Percentiles rank a stretch among this genome's conserved stretches.
These are phyloP conservation scores for Spongilla lacustris DNA, from an alignment of 37 sponge, comb jelly and placozoan species.

Conservation along the genomic window DNA sequence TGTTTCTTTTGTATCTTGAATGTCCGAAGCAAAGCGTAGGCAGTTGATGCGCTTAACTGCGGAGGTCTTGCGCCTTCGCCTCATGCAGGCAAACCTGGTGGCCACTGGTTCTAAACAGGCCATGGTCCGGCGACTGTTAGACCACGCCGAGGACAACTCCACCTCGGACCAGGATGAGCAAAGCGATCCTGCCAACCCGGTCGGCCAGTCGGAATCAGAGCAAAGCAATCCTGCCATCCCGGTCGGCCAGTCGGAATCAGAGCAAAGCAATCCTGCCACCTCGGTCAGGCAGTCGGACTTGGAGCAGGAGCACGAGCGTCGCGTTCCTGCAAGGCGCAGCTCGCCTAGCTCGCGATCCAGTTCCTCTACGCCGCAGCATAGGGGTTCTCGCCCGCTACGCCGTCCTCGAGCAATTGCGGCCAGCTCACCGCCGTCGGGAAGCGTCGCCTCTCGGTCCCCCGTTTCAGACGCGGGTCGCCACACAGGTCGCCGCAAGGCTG, in stretches of 20 bases:
- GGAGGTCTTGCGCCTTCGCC: background rate
- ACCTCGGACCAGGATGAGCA: background rate
- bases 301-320: background rate
- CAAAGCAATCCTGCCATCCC: background rate
- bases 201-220: background rate
- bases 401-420: background rate
- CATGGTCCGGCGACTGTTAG: background rate
- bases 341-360: background rate
- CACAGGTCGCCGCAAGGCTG: conserved; percentile 1
- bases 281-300: background rate
- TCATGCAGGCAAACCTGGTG: background rate
- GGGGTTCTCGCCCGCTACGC: background rate
- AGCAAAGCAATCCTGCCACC: background rate
- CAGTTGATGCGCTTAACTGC: background rate
- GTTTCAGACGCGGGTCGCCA: background rate
- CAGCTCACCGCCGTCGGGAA: background rate
- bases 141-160: background rate
- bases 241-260: background rate
- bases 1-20: background rate
- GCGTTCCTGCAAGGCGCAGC: background rate
- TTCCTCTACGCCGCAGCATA: background rate
- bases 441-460: background rate
- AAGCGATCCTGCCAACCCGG: background rate
- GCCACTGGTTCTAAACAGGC: background rate
- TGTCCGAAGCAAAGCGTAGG: background rate